A percentile compares a stretch with the other conserved stretches of the same genome.
Conservation (phyloP, 2,888 invertebrate genomes). For the Cremastobaeus sp. region DNA sequence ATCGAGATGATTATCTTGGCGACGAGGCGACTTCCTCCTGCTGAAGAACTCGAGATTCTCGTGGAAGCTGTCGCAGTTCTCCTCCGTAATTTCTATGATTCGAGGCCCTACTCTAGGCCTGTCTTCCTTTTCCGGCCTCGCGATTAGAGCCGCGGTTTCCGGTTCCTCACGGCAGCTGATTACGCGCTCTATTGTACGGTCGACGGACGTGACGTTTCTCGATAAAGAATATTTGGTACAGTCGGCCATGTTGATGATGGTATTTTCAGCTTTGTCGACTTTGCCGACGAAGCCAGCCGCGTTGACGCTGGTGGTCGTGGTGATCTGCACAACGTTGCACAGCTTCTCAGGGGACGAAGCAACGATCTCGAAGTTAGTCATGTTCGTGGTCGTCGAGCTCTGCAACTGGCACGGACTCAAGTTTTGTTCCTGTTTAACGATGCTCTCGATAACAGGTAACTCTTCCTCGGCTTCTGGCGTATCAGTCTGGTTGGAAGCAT, state of each 20-base stretch:
- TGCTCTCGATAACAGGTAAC: constrained; percentile 61
- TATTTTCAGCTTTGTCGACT: constrained; percentile 71
- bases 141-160: constrained; percentile 36
- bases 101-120: constrained; percentile 66
- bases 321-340: constrained; percentile 69
- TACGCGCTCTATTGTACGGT: constrained; percentile 72
- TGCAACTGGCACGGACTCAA: constrained; percentile 70
- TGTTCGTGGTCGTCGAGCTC: constrained; percentile 62
- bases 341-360: constrained; percentile 69
- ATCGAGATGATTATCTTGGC: constrained; percentile 26
- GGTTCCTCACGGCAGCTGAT: constrained; percentile 67
- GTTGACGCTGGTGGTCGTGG: constrained; percentile 78
- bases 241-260: constrained; percentile 70
- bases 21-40: constrained; percentile 61
- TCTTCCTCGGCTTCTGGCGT: constrained; percentile 79
- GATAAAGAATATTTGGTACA: constrained; percentile 70
- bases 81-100: constrained; percentile 74
- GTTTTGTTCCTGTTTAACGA: constrained; percentile 72
- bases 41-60: constrained; percentile 75
- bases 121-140: constrained; percentile 60
- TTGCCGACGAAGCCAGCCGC: constrained; percentile 80
- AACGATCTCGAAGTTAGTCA: constrained; percentile 71
- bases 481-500: constrained; percentile 91
- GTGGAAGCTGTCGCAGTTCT: constrained; percentile 75
- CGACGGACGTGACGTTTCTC: constrained; percentile 70